Evolutionary conservation across 2,113 vertebrate species (phyloP).

Genomic region (Amblyornis subalaris): DNA sequence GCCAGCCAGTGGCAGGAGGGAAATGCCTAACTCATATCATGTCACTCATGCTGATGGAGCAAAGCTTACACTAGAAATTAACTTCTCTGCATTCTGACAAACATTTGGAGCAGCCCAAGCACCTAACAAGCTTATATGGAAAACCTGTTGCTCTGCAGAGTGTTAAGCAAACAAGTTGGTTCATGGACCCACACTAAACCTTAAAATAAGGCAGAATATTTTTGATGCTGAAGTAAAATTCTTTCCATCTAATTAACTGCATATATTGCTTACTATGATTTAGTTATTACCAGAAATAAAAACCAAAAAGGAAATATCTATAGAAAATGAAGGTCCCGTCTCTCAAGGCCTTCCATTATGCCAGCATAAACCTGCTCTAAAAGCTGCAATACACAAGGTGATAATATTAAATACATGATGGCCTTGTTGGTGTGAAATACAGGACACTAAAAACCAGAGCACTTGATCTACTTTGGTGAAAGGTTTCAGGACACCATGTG

Average conservation of each 20-base stretch:
- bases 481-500: not conserved
- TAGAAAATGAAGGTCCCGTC: not conserved
- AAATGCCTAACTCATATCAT: not conserved
- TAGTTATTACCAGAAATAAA: not conserved
- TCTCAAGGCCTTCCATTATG: not conserved
- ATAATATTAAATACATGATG: not conserved
- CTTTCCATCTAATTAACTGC: not conserved
- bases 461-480: not conserved
- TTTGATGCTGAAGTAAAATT: not conserved
- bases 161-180: not conserved
- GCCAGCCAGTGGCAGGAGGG: rapidly evolving
- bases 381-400: not conserved
- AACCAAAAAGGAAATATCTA: not conserved
- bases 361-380: not conserved
- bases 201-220: not conserved
- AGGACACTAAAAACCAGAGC: not conserved
- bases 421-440: not conserved
- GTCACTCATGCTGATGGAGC: not conserved
- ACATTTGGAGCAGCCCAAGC: not conserved
- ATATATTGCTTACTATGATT: not conserved
- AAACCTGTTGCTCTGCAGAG: not conserved
- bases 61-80: not conserved
- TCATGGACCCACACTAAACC: not conserved
- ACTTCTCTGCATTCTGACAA: not conserved
- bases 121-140: not conserved